A percentile compares a stretch with the other conserved stretches of the same genome.
phyloP scores from a whole-genome alignment of 1,140 invertebrate genomes.

The Drosophila ohnishii region DNA sequence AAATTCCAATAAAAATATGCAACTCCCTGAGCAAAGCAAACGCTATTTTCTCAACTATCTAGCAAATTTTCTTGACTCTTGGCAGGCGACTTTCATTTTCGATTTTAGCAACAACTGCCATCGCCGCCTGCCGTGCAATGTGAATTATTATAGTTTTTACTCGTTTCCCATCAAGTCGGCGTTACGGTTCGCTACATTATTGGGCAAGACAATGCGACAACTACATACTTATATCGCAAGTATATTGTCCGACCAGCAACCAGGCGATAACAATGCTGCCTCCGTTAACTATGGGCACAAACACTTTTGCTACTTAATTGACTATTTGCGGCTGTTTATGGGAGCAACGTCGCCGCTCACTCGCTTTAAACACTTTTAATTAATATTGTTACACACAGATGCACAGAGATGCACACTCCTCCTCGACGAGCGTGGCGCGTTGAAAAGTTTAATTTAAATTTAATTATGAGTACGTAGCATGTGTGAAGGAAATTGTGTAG shows the following conservation, averaged over 20 bases:
- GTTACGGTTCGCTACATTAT: constrained; percentile 34
- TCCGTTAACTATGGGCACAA: constrained; percentile 36
- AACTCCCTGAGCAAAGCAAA: not conserved
- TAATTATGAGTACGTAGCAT: constrained; percentile 60
- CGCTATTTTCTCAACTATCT: not conserved
- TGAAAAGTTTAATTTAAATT: constrained; percentile 77
- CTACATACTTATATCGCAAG: not conserved
- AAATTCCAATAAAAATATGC: not conserved
- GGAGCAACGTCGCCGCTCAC: constrained; percentile 38
- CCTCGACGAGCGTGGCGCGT: constrained; percentile 28
- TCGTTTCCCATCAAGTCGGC: constrained; percentile 45
- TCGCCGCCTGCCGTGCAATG: constrained; percentile 7
- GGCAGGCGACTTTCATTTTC: constrained; percentile 48
- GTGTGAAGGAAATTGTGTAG: constrained; percentile 44
- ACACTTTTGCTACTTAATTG: constrained; percentile 62
- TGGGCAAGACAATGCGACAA: constrained; percentile 25
- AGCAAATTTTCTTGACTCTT: constrained; percentile 4
- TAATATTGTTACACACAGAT: constrained; percentile 66
- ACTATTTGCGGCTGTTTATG: constrained; percentile 56
- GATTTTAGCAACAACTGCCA: constrained; percentile 4
- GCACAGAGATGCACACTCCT: constrained; percentile 37
- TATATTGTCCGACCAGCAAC: not conserved
- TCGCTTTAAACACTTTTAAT: constrained; percentile 74
- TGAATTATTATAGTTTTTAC: constrained; percentile 39
- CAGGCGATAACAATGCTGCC: constrained; percentile 14